Evolutionary conservation across 2,113 vertebrate species (phyloP), one percentile per base, ranked within the genome.

Genomic region (Lophura nycthemera): DNA sequence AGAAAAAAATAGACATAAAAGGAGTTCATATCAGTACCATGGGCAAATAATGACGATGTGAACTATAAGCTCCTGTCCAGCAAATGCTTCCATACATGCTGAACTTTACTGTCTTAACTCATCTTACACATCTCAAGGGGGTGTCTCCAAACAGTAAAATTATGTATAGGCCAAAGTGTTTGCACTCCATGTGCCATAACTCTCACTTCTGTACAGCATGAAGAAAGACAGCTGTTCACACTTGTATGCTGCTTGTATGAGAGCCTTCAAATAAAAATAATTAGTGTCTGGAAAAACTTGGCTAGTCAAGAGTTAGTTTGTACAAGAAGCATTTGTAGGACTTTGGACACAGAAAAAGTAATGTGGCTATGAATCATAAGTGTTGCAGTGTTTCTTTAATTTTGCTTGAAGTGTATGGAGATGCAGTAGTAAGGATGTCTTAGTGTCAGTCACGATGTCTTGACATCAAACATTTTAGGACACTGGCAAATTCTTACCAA

Each of bases 191-290:
- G 30, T 47, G 67, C 72, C 82, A 11, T 93, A 91, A 92, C 76
- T 91, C 81, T 83, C 72, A 78, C 69, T 89, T 63, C 69, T 86
- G 42, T 63, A 72, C 73, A 76, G 57, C 66, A 76, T 42, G 79
- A 89, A 77, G 85, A 89, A 94, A 90, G 70, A 78, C 2, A 3
- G 81, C 79, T 88, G 85, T 75, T 95, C 73, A 64, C 93, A 83
- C 65, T 83, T 77, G 60, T 13, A 45, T 38, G 56, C 47, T 91
- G 88, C 22, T 56, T 67, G 34, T 30, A 73, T 6, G 16, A 94
- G 42, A 90, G 38, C 20, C 83, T 86, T 80, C 90, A 93, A 71
- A 83, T 34, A 32, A 86, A 93, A 94, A 86, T 64, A 94, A 95
- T 83, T 90, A 56, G 92, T 27, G 56, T 80, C 79, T 90, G 61